Conservation (phyloP, 2,888 invertebrate genomes). For the Nipponacmea schrenckii region DNA sequence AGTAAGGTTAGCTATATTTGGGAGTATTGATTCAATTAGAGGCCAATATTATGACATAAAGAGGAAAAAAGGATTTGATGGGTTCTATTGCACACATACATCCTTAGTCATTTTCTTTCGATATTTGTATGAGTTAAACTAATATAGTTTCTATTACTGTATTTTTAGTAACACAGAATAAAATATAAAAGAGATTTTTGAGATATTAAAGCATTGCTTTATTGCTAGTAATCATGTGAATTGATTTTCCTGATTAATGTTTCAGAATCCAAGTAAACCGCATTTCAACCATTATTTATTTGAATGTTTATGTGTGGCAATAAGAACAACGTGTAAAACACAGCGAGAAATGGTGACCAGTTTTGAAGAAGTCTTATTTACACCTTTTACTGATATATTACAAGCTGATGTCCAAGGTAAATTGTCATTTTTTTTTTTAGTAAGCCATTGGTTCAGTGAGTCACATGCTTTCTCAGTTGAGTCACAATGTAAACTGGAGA, state of each 20-base stretch:
- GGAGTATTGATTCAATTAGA: no score
- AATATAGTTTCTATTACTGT: not conserved
- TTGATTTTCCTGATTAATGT: constrained; percentile 14
- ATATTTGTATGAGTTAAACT: no score
- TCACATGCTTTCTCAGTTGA: no score
- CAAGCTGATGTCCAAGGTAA: constrained; percentile 91
- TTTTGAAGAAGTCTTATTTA: constrained; percentile 93
- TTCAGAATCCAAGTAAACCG: constrained; percentile 89
- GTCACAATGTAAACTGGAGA: no score
- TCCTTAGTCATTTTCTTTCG: no score
- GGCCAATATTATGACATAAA: no score
- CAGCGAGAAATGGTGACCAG: constrained; percentile 83
- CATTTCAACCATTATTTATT: constrained; percentile 99
- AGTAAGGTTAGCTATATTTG: constrained; percentile 71
- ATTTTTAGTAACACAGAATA: not conserved
- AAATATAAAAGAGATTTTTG: not conserved
- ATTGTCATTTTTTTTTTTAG: not conserved
- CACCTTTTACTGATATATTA: constrained; percentile 93
- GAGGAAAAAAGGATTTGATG: no score
- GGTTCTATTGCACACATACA: no score
- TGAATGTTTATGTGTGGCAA: constrained; percentile 86
- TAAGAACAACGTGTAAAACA: constrained; percentile 78
- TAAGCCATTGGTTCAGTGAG: no score
- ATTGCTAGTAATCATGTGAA: not conserved
- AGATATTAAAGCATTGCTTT: not conserved